A percentile compares a stretch with the other conserved stretches of the same genome.
These are phyloP conservation scores for Arizona elegans DNA, from an alignment of 2,113 vertebrate genomes.

Conservation along the genomic window DNA sequence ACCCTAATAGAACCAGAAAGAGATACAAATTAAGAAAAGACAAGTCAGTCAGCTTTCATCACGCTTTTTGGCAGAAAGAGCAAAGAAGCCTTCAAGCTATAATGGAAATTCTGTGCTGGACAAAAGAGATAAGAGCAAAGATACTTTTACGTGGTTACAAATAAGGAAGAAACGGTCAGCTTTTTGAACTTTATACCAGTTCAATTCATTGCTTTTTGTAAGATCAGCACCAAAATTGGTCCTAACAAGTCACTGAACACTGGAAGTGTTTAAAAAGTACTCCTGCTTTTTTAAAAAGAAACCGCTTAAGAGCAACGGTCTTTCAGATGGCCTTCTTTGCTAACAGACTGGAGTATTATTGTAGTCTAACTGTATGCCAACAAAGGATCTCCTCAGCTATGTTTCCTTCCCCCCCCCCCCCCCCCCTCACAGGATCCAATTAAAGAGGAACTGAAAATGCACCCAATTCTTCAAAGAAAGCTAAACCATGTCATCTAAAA, in stretches of 20 bases:
- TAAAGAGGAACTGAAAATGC: neutral
- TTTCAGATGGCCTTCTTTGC: neutral
- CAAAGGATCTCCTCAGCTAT: neutral
- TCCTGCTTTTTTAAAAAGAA: neutral
- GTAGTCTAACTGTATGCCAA: neutral
- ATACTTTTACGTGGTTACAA: neutral
- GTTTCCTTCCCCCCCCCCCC: too few species aligned
- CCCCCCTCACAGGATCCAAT: neutral
- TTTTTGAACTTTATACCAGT: neutral
- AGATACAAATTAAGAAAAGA: neutral
- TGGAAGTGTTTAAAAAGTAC: neutral
- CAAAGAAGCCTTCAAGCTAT: neutral
- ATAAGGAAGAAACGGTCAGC: neutral
- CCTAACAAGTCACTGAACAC: neutral
- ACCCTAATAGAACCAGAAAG: neutral
- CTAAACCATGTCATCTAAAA: neutral
- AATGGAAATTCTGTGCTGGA: neutral
- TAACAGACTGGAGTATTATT: neutral
- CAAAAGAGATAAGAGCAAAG: neutral
- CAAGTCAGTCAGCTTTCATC: neutral
- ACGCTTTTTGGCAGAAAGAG: neutral
- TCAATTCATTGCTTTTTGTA: neutral
- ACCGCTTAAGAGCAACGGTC: neutral
- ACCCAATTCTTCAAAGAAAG: neutral
- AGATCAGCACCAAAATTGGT: neutral